A percentile compares a stretch with the other conserved stretches of the same genome.
phyloP scores from a whole-genome alignment of 1,140 invertebrate species.

The Papilio helenus region DNA sequence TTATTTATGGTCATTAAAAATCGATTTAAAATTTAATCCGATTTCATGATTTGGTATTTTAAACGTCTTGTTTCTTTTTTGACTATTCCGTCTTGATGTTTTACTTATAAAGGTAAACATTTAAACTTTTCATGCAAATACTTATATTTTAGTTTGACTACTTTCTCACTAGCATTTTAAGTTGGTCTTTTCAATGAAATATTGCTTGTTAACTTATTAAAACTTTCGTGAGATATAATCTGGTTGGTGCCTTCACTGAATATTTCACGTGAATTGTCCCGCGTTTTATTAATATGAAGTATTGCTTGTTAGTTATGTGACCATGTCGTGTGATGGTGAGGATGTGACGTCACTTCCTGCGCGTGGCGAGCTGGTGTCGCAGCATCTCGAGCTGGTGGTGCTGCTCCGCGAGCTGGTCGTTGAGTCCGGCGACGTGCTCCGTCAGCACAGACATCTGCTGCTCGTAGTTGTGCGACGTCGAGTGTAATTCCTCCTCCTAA shows the following conservation, averaged over 20 bases:
- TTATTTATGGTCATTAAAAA: neutral
- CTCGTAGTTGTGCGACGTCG: conserved; percentile 93
- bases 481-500: conserved; percentile 80
- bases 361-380: conserved; percentile 75
- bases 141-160: neutral
- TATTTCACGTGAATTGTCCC: too few species aligned
- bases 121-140: neutral
- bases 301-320: neutral
- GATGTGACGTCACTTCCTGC: conserved; percentile 57
- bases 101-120: too few species aligned
- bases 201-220: neutral
- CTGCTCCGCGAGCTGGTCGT: conserved; percentile 92
- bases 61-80: neutral
- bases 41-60: neutral
- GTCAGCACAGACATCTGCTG: conserved; percentile 94
- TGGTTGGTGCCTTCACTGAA: too few species aligned
- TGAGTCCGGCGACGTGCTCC: conserved; percentile 95
- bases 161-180: neutral
- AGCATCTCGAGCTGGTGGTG: conserved; percentile 87
- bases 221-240: too few species aligned
- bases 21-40: neutral
- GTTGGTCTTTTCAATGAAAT: neutral
- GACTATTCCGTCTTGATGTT: neutral
- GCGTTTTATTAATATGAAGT: neutral
- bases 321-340: neutral